Base-by-base conservation (phyloP, 2,888 invertebrate genomes). In the Baccha elongata region DNA sequence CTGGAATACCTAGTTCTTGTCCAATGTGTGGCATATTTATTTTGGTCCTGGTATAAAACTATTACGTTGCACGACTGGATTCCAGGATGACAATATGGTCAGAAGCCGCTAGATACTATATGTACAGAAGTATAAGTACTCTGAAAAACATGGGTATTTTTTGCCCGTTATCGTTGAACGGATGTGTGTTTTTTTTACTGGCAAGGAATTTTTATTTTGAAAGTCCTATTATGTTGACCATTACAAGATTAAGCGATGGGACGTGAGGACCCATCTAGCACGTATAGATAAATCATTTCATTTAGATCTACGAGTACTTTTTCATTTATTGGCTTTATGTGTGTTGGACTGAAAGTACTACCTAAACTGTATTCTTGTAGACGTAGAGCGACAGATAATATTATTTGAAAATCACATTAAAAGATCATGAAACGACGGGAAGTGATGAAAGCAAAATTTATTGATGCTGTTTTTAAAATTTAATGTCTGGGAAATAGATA, bases 1-100 rank as follows among this genome's bases (percentile, higher is more conserved):
- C 26, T 67, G 67, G 67, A 37, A 42, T 72, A 46, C 78, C 58
- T 67, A 44, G 52, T 72, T 55, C 58, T 58, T 65, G 50, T 65
- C 50, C n/a, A 58, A 67, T 62, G 67, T 44, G 50, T 46, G 32
- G 53, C 52, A 60, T 67, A 72, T 60, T 72, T 60, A 72, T 64
- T 71, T 71, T 23, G 71, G 69, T 69, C 19, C n/a, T 50, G 37
- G 26, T 32, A 26, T 48, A 23, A 29, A 32, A n/a, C n/a, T n/a
- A n/a, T n/a, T n/a, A n/a, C n/a, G n/a, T n/a, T n/a, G n/a, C n/a
- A n/a, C n/a, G n/a, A n/a, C n/a, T n/a, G n/a, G n/a, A n/a, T n/a
- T n/a, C n/a, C n/a, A n/a, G n/a, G 23, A 26, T 35, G 37, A n/a
- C 21, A 29, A 13, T 60, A 11, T 21, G 50, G 50, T 32, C 37